Evolutionary conservation across 2,113 vertebrate species (phyloP), one percentile per base, ranked within the genome.

Genomic region (Ornithorhynchus anatinus): DNA sequence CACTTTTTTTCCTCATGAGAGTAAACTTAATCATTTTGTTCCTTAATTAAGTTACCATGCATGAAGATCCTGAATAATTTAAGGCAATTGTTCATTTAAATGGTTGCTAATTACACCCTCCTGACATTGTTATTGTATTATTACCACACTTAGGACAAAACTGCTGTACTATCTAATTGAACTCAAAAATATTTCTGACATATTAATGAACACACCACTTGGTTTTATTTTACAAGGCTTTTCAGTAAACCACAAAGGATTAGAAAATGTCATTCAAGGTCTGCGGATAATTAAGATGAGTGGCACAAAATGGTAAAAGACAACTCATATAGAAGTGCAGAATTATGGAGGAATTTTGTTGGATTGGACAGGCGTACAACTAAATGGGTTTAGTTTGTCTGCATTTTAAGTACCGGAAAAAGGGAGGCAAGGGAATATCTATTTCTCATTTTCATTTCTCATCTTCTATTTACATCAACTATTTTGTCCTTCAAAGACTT

Each of bases 151-250:
- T 86, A 84, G 85, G 72, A 84, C 89, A 84, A 91, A 89, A 87
- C 73, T 68, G 63, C 74, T 72, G 57, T 79, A 70, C 64, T 84
- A 67, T 85, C 81, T 90, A 88, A 89, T 91, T 91, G 81, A 86
- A 89, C 86, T 89, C 37, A 69, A 86, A 92, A 90, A 84, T 89
- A 91, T 87, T 91, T 87, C 86, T 90, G 87, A 87, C 89, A 87
- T 82, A 88, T 91, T 91, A 92, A 91, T 88, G 84, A 90, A 90
- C 72, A 88, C 54, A 84, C 58, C 72, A 86, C 74, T 88, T 92
- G 87, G 69, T 87, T 90, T 72, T 77, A 86, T 83, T 91, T 89
- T 86, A 81, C 76, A 84, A 66, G 87, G 36, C 74, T 92, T 93
- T 80, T 69, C 78, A 82, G 85, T 79, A 76, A 88, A 86, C 80